Evolutionary conservation across 1,140 invertebrate genomes (phyloP).

Genomic region (Neodiprion fabricii): DNA sequence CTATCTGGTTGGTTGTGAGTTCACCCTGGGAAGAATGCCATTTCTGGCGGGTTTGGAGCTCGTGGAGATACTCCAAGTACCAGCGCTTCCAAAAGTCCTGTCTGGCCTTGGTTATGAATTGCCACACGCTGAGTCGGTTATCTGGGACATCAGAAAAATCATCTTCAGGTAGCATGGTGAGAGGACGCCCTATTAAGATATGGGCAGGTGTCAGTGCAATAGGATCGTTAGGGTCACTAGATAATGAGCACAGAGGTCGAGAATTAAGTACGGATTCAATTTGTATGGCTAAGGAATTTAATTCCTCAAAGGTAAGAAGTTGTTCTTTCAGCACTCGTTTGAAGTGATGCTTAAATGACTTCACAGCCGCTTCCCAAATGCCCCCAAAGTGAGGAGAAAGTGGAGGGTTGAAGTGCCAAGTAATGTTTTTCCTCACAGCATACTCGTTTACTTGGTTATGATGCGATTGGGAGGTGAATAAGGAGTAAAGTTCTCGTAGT

Average conservation of each 20-base stretch:
- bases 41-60: conserved; percentile 40
- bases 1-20: conserved; percentile 38
- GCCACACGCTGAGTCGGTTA: conserved; percentile 17
- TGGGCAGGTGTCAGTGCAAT: conserved; percentile 31
- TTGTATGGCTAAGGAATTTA: no score
- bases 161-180: conserved; percentile 15
- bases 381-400: conserved; percentile 22
- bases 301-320: no score
- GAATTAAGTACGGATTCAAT: no score
- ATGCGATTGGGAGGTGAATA: neutral
- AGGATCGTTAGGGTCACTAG: conserved; percentile 28
- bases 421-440: conserved; percentile 5
- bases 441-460: neutral
- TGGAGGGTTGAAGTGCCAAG: conserved; percentile 22
- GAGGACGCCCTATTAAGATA: conserved; percentile 26
- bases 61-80: conserved; percentile 32
- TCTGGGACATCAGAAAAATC: conserved; percentile 12
- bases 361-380: no score
- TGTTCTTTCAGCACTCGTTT: no score
- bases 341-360: no score
- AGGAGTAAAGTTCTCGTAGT: conserved; percentile 7
- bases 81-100: conserved; percentile 40
- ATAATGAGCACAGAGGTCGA: neutral
- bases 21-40: conserved; percentile 29
- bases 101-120: conserved; percentile 28